phyloP scores from a whole-genome alignment of 1,140 invertebrate species.

The Cardiocondyla obscurior region DNA sequence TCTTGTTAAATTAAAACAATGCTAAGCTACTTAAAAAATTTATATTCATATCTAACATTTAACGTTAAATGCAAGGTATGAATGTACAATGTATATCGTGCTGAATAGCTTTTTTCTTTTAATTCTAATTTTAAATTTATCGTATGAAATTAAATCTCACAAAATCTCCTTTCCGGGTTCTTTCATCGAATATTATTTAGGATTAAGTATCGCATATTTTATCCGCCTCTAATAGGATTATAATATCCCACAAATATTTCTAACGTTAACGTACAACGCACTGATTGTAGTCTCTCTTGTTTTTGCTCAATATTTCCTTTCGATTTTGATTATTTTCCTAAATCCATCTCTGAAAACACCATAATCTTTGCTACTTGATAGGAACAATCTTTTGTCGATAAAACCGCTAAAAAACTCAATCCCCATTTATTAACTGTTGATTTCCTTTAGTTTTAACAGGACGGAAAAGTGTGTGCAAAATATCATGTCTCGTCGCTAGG shows the following conservation, averaged over 20 bases:
- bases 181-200: neutral
- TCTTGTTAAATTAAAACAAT: neutral
- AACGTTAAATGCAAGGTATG: neutral
- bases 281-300: neutral
- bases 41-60: conserved; percentile 16
- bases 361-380: neutral
- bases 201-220: neutral
- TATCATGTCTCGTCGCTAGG: conserved; percentile 23
- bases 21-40: neutral
- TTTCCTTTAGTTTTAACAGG: conserved; percentile 32
- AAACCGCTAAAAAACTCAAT: conserved; percentile 25
- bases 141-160: neutral
- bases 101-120: neutral
- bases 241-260: neutral
- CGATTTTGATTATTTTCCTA: neutral
- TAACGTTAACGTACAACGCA: neutral
- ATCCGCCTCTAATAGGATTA: neutral
- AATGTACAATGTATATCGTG: neutral
- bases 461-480: conserved; percentile 47
- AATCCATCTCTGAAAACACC: neutral
- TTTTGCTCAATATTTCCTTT: neutral
- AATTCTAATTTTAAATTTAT: neutral
- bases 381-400: conserved; percentile 35
- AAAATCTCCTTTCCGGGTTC: neutral
- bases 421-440: neutral